Conservation (phyloP, 2,888 invertebrate species). For the Drosophila birchii region DNA sequence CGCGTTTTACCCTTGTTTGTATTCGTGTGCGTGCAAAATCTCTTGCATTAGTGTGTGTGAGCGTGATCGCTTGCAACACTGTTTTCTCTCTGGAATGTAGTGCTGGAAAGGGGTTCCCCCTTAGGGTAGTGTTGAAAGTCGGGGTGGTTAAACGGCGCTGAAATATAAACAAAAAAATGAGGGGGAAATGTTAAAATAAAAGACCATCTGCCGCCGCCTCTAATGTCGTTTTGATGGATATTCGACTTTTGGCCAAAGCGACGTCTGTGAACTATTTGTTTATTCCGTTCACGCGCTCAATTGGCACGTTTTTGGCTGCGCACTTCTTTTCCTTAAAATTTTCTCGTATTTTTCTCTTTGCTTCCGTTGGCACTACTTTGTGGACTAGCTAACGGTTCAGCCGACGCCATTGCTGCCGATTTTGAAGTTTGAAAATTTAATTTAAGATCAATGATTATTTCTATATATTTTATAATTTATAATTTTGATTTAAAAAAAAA, state of each 20-base stretch:
- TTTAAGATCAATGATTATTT: neutral
- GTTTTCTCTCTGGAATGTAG: conserved; percentile 13
- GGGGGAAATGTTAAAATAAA: neutral
- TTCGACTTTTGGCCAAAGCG: conserved; percentile 56
- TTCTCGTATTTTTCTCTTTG: conserved; percentile 31
- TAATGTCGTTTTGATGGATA: conserved; percentile 72
- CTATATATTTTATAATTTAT: too few relatives aligned
- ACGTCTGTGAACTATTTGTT: conserved; percentile 40
- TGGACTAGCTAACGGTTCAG: conserved; percentile 46
- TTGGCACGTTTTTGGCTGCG: conserved; percentile 68
- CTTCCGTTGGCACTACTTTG: conserved; percentile 49
- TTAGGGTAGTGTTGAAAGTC: conserved; percentile 20
- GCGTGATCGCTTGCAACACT: conserved; percentile 45
- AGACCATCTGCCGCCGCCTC: conserved; percentile 22
- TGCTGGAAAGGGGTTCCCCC: conserved; percentile 2
- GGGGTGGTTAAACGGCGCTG: conserved; percentile 5
- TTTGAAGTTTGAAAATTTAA: neutral
- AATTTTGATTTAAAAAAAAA: too few relatives aligned
- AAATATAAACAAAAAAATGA: conserved; percentile 20
- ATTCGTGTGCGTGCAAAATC: conserved; percentile 50
- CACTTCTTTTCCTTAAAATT: conserved; percentile 51
- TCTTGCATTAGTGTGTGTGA: conserved; percentile 41
- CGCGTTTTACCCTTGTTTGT: conserved; percentile 59
- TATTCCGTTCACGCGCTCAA: conserved; percentile 70
- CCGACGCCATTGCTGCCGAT: neutral